Evolutionary conservation across 2,797 vertebrate species (phyloP), one percentile per base, ranked within the genome.

Genomic region (Pseudochirops cupreus): DNA sequence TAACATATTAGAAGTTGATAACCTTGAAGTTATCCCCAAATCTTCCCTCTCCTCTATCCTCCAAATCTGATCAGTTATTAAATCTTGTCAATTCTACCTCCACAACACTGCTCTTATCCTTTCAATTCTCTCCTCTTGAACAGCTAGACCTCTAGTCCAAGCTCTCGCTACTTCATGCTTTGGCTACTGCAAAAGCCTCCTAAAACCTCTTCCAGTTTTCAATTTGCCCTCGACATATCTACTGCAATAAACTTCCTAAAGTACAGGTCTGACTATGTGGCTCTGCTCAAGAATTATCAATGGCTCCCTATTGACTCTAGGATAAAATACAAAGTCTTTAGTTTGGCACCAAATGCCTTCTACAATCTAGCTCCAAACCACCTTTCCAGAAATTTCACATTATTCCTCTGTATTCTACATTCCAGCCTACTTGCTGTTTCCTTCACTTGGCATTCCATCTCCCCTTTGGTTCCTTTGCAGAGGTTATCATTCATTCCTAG

Each of bases 161-260:
- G 9, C 62, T 46, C 82, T 91, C 14, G 39, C 12, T 31, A 55
- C 0, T 18, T 52, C 54, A 46, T 50, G 39, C 26, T 26, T 7
- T 91, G 24, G 95, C 56, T 2, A 29, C 67, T 92, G 89, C 31
- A n/a, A 59, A 21, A 82, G 74, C 0, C n/a, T 89, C 67, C 74
- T n/a, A 95, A 11, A 0, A 33, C 28, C 46, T 52, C 90, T 87
- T 93, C n/a, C 53, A 87, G 14, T 50, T 16, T 91, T 90, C 16
- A 93, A n/a, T 3, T 46, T 21, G 55, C 87, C 46, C 58, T 67
- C 52, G 52, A 26, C 0, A 96, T 52, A 56, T 33, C 58, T 91
- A 74, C 16, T 89, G 74, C n/a, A 92, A 52, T 92, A 53, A 46
- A 58, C 2, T 94, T 92, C 21, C 91, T 94, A 91, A 91, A 92